Percentiles rank a stretch among this genome's conserved stretches.
phyloP scores from a whole-genome alignment of 2,797 vertebrate genomes.

The Sternarchorhynchus goeldii region DNA sequence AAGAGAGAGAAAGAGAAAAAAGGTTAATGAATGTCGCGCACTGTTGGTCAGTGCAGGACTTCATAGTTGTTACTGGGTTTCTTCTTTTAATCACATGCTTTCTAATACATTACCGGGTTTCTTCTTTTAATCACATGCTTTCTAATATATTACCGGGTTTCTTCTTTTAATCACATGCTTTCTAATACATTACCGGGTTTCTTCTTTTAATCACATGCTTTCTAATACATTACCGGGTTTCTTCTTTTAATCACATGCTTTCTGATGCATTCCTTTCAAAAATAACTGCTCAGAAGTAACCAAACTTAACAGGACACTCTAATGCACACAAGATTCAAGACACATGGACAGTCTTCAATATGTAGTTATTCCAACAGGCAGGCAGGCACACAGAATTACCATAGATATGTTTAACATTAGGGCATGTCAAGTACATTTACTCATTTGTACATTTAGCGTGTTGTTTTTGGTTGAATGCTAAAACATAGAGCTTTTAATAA shows the following conservation, averaged over 20 bases:
- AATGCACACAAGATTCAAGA: not conserved
- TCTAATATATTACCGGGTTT: not conserved
- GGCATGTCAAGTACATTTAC: not conserved
- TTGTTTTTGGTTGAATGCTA: too few species aligned
- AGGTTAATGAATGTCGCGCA: not conserved
- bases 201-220: not conserved
- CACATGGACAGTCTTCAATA: not conserved
- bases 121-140: not conserved
- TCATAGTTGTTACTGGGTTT: not conserved
- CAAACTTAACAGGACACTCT: not conserved
- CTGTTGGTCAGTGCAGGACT: not conserved
- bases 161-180: not conserved
- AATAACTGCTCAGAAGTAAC: not conserved
- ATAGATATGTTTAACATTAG: not conserved
- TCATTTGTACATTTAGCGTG: not conserved
- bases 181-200: not conserved
- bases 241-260: not conserved
- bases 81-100: not conserved
- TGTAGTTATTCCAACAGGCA: not conserved
- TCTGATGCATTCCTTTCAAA: not conserved
- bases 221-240: not conserved
- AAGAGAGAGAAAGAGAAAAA: slow-evolving; percentile 15
- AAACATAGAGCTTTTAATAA: too few species aligned
- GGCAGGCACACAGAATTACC: not conserved
- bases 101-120: not conserved